Base-by-base conservation (phyloP, 1,140 invertebrate genomes). In the Diploscapter pachys region DNA sequence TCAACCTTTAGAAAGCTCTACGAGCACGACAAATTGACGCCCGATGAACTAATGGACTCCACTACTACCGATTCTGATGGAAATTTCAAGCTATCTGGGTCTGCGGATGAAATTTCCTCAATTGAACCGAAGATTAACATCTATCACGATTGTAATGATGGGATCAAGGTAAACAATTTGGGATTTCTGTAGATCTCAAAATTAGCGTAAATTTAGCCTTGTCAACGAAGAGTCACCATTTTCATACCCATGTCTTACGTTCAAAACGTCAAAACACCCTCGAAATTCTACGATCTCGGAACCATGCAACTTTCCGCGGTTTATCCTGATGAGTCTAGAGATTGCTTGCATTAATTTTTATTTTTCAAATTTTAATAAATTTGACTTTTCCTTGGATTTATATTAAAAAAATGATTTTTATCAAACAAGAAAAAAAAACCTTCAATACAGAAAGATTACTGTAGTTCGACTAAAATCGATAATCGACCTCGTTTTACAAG, bases 211-310 rank as follows among this genome's bases (percentile, higher is more conserved):
- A 52, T 79, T 67, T 69, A 81, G 80, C 82, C 81, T 5, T 83
- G 81, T 59, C 82, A 83, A 63, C 78, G 82, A 67, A 85, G 80
- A 53, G 59, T 81, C 50, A 81, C 72, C 2, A 66, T 83, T 48
- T 81, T 76, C 53, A 82, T 83, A 56, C 82, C 82, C n/a, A 78
- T 80, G 63, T 80, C 78, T 53, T 83, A 85, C 69, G 79, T 83
- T 67, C 68, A 70, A 4, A 69, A 64, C 51, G 82, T 83, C 13
- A 67, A 80, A 51, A 56, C 74, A 8, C 80, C 82, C 3, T 55
- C 73, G 63, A 74, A 76, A 59, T 49, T 83, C 11, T 83, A 82
- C 73, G 83, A 83, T 59, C 74, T 77, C 53, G 82, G 82, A 65
- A 77, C 64, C 13, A 75, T 83, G 54, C 79, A 83, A 57, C 65